Evolutionary conservation across 23 tunicate species (phyloP), one percentile per base, ranked within the genome.

Genomic region (Phallusia fumigata): DNA sequence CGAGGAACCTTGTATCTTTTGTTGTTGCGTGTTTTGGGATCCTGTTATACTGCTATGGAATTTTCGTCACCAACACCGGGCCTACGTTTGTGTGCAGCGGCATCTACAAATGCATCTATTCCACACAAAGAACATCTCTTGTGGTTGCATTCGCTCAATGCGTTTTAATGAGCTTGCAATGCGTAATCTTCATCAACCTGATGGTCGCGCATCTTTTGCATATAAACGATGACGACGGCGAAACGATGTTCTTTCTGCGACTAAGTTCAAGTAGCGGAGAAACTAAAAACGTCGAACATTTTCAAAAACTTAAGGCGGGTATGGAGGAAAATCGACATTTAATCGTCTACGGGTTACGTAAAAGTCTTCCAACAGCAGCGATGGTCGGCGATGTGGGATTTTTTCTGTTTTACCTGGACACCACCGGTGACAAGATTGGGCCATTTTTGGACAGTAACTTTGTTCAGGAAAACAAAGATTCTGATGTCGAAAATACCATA

Each of bases 381-480:
- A 58, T 21, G 28, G 26, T 58, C 69, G 69, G 69, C 69, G 69
- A 58, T 16, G 69, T 58, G 2, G 69, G 69, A 58, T 58, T 58
- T 24, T 58, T 58, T 24, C 69, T 58, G 15, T 58, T 58, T 58
- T 58, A 58, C 28, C 28, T 58, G 11, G 69, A 58, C 3, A 58
- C 28, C 11, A 58, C 69, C 5, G 28, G 28, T 24, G 69, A 58
- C 16, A 58, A 58, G 5, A 58, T 58, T 1, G 69, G 13, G 28
- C 2, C 8, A 21, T 58, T 58, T 58, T 58, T 58, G 69, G 28
- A 58, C 69, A 58, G 69, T 58, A 58, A 13, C 1, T 58, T 58
- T 58, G 69, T 24, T 22, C 69, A 58, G 28, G 13, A 58, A 58
- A 58, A 58, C 69, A 8, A 58, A 16, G 69, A 58, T 13, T 3